These are phyloP conservation scores for Stenotaenia linearis DNA, from an alignment of 2,888 invertebrate species.

Conservation along the genomic window DNA sequence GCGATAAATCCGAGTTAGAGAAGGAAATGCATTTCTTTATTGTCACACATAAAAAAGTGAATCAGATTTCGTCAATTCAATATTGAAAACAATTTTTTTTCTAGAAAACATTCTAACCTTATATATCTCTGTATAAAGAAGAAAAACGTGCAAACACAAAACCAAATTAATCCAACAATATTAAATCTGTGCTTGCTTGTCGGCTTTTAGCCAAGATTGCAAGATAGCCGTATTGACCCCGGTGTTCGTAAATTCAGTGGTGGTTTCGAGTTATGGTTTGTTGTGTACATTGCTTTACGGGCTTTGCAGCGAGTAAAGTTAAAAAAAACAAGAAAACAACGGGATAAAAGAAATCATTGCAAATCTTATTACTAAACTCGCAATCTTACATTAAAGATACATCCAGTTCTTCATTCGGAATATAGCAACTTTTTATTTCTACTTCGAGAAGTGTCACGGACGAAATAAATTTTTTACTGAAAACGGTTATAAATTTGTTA, in stretches of 20 bases:
- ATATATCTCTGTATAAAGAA: too few species aligned
- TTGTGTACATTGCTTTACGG: not conserved
- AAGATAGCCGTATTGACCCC: not conserved
- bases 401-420: too few species aligned
- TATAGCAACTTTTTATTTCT: too few species aligned
- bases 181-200: constrained; percentile 7
- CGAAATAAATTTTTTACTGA: not conserved
- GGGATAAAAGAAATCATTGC: too few species aligned
- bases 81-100: too few species aligned
- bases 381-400: too few species aligned
- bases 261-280: not conserved
- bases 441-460: not conserved
- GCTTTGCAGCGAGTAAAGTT: too few species aligned
- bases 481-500: not conserved
- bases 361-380: too few species aligned
- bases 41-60: too few species aligned
- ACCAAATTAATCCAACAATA: not conserved
- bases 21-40: not conserved
- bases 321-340: too few species aligned
- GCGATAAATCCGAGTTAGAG: not conserved
- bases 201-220: not conserved
- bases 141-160: not conserved
- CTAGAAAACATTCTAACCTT: too few species aligned
- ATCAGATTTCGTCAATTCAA: too few species aligned
- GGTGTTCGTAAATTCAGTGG: not conserved